Conservation (phyloP, 1,140 invertebrate species). For the Diorhabda carinulata region DNA sequence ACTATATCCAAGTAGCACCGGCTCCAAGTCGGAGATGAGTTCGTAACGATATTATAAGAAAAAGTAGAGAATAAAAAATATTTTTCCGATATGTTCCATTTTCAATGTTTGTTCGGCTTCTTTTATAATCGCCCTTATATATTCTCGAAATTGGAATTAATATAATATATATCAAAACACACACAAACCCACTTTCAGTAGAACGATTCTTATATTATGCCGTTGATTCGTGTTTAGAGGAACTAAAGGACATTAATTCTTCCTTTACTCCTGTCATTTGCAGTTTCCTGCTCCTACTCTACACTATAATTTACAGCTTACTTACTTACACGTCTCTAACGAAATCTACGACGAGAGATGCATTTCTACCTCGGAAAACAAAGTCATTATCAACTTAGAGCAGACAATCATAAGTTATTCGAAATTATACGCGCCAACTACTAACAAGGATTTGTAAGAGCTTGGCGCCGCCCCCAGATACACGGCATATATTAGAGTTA, state of each 20-base stretch:
- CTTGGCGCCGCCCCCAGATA: slow-evolving; percentile 10
- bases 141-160: no score
- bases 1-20: no score
- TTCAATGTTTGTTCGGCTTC: no score
- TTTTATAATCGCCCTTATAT: no score
- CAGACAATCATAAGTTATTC: slow-evolving; percentile 24
- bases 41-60: no score
- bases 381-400: slow-evolving; percentile 23
- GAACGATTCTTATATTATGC: no score
- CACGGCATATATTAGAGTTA: slow-evolving; percentile 17
- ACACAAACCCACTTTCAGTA: no score
- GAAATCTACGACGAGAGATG: neutral
- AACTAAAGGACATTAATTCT: neutral
- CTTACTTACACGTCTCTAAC: neutral
- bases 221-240: no score
- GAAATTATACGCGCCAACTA: slow-evolving; percentile 21
- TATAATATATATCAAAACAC: no score
- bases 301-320: neutral
- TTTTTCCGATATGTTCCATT: no score
- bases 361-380: slow-evolving; percentile 13
- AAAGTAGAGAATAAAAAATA: no score
- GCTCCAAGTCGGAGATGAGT: no score
- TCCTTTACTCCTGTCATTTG: neutral
- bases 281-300: neutral
- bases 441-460: slow-evolving; percentile 22